phyloP scores from a whole-genome alignment of 2,797 vertebrate genomes.

The Anabacerthia variegaticeps region DNA sequence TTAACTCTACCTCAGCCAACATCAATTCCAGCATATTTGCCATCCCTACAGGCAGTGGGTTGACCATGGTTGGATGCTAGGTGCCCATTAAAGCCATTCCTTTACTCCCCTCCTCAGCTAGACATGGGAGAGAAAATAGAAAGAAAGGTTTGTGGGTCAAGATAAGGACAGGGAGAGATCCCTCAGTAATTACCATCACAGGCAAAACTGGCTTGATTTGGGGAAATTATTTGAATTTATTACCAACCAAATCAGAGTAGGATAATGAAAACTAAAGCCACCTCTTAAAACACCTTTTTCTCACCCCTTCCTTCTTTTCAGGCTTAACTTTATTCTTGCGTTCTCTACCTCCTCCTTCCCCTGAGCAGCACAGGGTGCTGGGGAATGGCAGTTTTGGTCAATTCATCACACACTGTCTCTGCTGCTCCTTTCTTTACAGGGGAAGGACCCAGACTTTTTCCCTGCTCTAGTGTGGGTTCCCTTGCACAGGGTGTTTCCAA shows the following conservation, averaged over 20 bases:
- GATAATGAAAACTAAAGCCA: neutral
- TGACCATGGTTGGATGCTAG: neutral
- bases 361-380: neutral
- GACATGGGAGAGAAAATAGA: neutral
- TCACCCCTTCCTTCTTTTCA: neutral
- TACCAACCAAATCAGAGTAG: neutral
- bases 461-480: fast-evolving
- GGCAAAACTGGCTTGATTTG: neutral
- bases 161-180: neutral
- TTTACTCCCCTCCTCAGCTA: neutral
- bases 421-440: neutral
- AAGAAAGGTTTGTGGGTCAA: neutral
- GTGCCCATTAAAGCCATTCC: neutral
- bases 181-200: neutral
- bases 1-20: neutral
- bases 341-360: neutral
- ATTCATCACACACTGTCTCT: neutral
- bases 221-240: neutral
- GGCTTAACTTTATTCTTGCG: neutral
- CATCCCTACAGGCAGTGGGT: neutral
- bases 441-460: neutral
- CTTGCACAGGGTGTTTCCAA: neutral
- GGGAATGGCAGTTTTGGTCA: neutral
- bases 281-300: neutral
- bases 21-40: neutral